phyloP scores from a whole-genome alignment of 2,113 vertebrate species.

The Hylia prasina region DNA sequence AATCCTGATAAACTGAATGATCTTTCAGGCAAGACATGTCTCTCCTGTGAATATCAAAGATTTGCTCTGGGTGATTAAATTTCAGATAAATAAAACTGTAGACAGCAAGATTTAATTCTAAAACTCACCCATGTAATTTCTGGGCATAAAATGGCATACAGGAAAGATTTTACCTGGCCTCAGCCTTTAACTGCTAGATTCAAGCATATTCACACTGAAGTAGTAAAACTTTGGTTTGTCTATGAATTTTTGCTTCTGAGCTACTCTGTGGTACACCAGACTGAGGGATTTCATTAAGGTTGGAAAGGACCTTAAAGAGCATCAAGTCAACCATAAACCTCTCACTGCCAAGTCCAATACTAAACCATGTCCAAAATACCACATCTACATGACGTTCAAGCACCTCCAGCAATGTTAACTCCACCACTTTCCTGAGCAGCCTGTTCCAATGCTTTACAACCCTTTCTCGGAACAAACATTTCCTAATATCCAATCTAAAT shows the following conservation, averaged over 20 bases:
- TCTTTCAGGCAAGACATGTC: not conserved
- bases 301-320: not conserved
- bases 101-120: not conserved
- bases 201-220: not conserved
- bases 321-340: accelerated
- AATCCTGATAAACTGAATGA: not conserved
- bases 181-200: not conserved
- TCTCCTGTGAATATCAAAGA: not conserved
- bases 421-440: not conserved
- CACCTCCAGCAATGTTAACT: not conserved
- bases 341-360: not conserved
- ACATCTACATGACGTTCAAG: not conserved
- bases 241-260: not conserved
- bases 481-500: not conserved
- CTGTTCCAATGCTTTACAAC: not conserved
- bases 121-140: not conserved
- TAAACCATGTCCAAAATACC: not conserved
- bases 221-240: not conserved
- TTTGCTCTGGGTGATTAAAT: not conserved
- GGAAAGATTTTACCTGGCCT: not conserved
- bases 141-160: not conserved
- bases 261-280: not conserved
- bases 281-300: not conserved
- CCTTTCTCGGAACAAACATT: not conserved
- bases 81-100: not conserved